Conservation (phyloP, 2,797 vertebrate genomes). For the Smutsia temminckii region DNA sequence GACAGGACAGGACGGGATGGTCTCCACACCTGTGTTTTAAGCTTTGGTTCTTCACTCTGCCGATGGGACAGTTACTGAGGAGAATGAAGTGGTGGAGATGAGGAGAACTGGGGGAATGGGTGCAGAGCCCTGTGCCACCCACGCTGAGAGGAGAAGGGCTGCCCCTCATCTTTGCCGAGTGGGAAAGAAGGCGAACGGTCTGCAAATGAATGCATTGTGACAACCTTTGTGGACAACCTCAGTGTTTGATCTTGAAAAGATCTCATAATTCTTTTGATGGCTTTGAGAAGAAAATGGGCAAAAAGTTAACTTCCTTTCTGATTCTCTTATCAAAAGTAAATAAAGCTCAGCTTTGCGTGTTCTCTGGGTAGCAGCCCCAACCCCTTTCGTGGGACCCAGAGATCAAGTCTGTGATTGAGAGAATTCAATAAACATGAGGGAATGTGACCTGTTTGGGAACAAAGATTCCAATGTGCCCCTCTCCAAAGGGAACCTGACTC, state of each 20-base stretch:
- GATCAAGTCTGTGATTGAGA: constrained; percentile 21
- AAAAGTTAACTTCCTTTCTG: constrained; percentile 78
- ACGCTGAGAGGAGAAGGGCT: constrained; percentile 52
- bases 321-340: constrained; percentile 76
- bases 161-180: constrained; percentile 78
- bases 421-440: constrained; percentile 50
- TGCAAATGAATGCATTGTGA: constrained; percentile 80
- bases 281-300: constrained; percentile 78
- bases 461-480: constrained; percentile 57
- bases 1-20: not conserved
- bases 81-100: accelerated
- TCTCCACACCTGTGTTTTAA: not conserved
- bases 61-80: not conserved
- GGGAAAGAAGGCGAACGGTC: constrained; percentile 79
- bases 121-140: constrained; percentile 42
- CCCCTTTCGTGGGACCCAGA: constrained; percentile 21
- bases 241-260: constrained; percentile 83
- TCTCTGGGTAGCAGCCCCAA: constrained; percentile 46
- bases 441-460: constrained; percentile 43
- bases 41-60: not conserved
- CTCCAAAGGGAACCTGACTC: constrained; percentile 61
- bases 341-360: constrained; percentile 66
- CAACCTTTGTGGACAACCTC: constrained; percentile 82
- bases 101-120: not conserved
- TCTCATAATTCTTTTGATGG: constrained; percentile 84